Evolutionary conservation across 2,113 vertebrate genomes (phyloP), one percentile per base, ranked within the genome.

Genomic region (Anarrhichthys ocellatus): DNA sequence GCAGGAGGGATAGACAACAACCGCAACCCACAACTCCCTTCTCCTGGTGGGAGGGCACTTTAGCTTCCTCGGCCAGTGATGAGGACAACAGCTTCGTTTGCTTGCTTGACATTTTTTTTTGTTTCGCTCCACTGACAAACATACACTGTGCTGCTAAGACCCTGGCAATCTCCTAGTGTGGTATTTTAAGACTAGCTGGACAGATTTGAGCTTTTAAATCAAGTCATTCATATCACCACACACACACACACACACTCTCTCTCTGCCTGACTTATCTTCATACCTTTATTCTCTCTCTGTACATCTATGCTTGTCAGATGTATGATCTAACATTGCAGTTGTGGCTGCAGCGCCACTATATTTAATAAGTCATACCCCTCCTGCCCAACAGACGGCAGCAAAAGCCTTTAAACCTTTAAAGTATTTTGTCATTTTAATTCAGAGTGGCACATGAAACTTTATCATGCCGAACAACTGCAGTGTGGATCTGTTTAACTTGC

Each of bases 81-180:
- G 36, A 36, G 74, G 24, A 73, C 61, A 56, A 70, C 76, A 29
- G 84, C 91, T 87, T 87, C 81, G 38, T 89, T 81, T 91, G 86
- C 92, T 87, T 89, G 89, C 87, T 84, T 71, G 67, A 80, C 40
- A 61, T 83, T 15, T 46, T 42, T 82, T 78, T 46, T 34, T 32
- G 32, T 32, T 32, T 32, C 32, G 78, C 81, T 84, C 64, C 84
- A 85, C 76, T 92, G 76, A 80, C 67, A 73, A 70, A 76, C 68
- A 64, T 13, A 72, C 48, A 85, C 83, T 78, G 63, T 88, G 73
- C 82, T 91, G 82, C 87, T 89, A 73, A 88, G 83, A 90, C 87
- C 88, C 89, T 92, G 92, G 89, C 82, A 90, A 92, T 91, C 91
- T 92, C 79, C 34, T 67, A 75, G 27, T 81, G 78, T 79, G 81